These are phyloP conservation scores for Poicephalus gulielmi DNA, from an alignment of 2,113 vertebrate species.

Conservation along the genomic window DNA sequence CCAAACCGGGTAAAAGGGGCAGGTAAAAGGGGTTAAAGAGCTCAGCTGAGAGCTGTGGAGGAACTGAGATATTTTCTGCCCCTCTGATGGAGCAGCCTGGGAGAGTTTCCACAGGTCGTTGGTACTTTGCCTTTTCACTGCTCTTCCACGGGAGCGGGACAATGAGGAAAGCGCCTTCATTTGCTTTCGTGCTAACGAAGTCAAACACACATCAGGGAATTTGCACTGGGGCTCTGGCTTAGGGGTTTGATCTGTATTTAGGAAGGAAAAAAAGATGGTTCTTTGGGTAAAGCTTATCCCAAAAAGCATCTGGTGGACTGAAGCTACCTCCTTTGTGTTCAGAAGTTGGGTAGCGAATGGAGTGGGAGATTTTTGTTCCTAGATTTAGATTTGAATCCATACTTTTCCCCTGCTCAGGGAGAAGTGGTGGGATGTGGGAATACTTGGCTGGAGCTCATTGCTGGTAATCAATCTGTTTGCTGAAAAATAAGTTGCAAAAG, in stretches of 20 bases:
- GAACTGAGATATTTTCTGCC: neutral
- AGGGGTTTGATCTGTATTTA: neutral
- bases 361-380: neutral
- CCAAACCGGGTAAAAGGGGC: neutral
- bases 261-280: neutral
- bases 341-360: neutral
- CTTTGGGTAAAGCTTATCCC: conserved; percentile 26
- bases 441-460: neutral
- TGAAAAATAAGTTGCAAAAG: neutral
- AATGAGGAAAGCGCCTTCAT: conserved; percentile 35
- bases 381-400: neutral
- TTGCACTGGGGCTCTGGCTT: conserved; percentile 21
- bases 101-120: conserved; percentile 51
- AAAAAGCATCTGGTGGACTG: neutral
- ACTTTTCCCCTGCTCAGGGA: neutral
- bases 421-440: neutral
- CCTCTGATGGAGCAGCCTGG: neutral
- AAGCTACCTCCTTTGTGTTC: neutral
- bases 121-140: conserved; percentile 38
- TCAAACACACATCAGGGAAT: conserved; percentile 55
- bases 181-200: conserved; percentile 59
- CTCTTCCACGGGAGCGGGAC: conserved; percentile 20
- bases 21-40: neutral
- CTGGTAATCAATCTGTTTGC: neutral
- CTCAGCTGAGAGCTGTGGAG: neutral